These are phyloP conservation scores for Oxytorus armatus DNA, from an alignment of 2,888 invertebrate genomes.

Conservation along the genomic window DNA sequence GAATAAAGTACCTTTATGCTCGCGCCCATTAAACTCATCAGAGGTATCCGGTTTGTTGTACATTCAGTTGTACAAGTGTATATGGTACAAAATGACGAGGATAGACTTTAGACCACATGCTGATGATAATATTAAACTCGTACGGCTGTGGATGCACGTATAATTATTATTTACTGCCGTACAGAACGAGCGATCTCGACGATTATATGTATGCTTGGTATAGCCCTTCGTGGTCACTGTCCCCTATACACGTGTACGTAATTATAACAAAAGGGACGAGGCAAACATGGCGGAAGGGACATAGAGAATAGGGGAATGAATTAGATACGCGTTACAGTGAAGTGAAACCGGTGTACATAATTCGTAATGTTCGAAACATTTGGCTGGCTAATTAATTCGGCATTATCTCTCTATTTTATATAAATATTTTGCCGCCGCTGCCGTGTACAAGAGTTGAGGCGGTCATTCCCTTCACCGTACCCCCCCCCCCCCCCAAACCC, in stretches of 20 bases:
- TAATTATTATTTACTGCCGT: slow-evolving; percentile 60
- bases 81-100: slow-evolving; percentile 8
- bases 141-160: slow-evolving; percentile 42
- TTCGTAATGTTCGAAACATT: no score
- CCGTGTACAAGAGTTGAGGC: no score
- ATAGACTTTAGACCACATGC: slow-evolving; percentile 34
- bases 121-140: slow-evolving; percentile 61
- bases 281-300: not conserved
- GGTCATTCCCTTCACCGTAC: no score
- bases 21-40: slow-evolving; percentile 18
- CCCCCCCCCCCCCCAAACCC: no score
- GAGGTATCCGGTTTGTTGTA: slow-evolving; percentile 1
- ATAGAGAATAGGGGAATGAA: no score
- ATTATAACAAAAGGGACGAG: slow-evolving; percentile 26
- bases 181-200: slow-evolving; percentile 39
- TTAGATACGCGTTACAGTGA: not conserved
- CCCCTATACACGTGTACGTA: slow-evolving; percentile 28
- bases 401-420: no score
- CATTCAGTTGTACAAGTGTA: slow-evolving; percentile 21
- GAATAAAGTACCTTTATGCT: not conserved
- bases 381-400: no score
- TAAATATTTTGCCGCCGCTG: no score
- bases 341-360: no score
- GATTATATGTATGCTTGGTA: slow-evolving; percentile 37
- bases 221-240: slow-evolving; percentile 4